These are phyloP conservation scores for Aplocera efformata DNA, from an alignment of 2,888 invertebrate genomes.

Conservation along the genomic window DNA sequence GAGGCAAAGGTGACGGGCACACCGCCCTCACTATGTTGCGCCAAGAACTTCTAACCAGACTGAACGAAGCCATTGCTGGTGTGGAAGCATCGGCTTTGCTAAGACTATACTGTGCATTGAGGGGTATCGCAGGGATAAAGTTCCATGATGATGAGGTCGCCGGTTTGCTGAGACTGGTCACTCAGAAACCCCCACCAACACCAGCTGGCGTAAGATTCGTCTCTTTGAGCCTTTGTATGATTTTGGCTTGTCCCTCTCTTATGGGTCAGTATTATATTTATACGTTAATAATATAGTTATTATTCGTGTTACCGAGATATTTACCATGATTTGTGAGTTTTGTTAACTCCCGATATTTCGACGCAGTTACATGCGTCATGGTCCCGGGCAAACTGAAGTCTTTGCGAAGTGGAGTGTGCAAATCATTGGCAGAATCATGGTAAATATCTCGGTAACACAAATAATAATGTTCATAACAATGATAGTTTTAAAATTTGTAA, in stretches of 20 bases:
- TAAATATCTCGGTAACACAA: too few relatives aligned
- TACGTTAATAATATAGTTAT: too few relatives aligned
- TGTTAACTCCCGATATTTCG: too few relatives aligned
- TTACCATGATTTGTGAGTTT: too few relatives aligned
- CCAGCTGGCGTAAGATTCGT: slow-evolving; percentile 96
- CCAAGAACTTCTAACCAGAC: slow-evolving; percentile 86
- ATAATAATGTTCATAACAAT: too few relatives aligned
- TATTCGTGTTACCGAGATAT: too few relatives aligned
- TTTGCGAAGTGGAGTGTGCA: too few relatives aligned
- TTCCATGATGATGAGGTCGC: slow-evolving; percentile 95
- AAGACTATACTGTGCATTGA: slow-evolving; percentile 93
- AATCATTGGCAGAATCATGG: too few relatives aligned
- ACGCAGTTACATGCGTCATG: too few relatives aligned
- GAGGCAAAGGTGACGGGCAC: slow-evolving; percentile 87
- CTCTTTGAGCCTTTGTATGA: slow-evolving; percentile 94
- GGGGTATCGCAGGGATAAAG: slow-evolving; percentile 96
- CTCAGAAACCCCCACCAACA: slow-evolving; percentile 93
- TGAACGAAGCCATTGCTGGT: slow-evolving; percentile 84
- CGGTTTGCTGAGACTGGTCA: slow-evolving; percentile 90
- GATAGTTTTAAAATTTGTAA: too few relatives aligned
- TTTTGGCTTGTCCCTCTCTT: slow-evolving; percentile 95
- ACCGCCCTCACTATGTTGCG: slow-evolving; percentile 84
- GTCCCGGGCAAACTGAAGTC: too few relatives aligned
- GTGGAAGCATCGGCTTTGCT: slow-evolving; percentile 95
- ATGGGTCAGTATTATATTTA: slow-evolving; percentile 74